Percentiles rank a stretch among this genome's conserved stretches.
These are phyloP conservation scores for Andrena marginata DNA, from an alignment of 2,888 invertebrate species.

Conservation along the genomic window DNA sequence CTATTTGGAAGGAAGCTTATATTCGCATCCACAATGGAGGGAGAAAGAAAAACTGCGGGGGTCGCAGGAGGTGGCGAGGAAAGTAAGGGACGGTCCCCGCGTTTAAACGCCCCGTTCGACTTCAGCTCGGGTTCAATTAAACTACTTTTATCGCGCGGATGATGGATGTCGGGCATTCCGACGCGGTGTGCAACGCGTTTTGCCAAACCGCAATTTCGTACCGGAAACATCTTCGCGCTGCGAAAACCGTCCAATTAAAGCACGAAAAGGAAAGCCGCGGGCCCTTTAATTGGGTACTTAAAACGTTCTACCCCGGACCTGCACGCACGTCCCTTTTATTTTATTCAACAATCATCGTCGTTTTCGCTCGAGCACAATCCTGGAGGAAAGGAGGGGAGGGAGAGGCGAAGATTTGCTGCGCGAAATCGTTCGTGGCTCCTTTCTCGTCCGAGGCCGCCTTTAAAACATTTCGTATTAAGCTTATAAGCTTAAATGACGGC, in stretches of 20 bases:
- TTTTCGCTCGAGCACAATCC: constrained; percentile 16
- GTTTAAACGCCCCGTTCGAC: constrained; percentile 1
- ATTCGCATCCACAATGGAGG: not conserved
- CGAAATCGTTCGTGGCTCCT: constrained; percentile 18
- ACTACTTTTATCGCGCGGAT: constrained; percentile 45
- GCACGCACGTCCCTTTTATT: constrained; percentile 51
- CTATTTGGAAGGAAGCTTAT: not conserved
- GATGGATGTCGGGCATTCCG: constrained; percentile 37
- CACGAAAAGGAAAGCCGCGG: constrained; percentile 55
- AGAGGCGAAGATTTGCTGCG: not conserved
- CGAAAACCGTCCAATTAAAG: constrained; percentile 67
- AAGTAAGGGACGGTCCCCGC: constrained; percentile 11
- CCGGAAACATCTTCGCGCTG: constrained; percentile 38
- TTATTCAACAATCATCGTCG: constrained; percentile 40
- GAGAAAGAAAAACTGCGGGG: not conserved
- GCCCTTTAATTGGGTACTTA: constrained; percentile 60
- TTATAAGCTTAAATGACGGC: constrained; percentile 40
- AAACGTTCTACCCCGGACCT: constrained; percentile 30
- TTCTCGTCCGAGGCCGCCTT: not conserved
- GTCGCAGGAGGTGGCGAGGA: not conserved
- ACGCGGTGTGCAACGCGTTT: constrained; percentile 41
- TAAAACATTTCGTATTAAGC: constrained; percentile 38
- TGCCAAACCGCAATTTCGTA: constrained; percentile 61
- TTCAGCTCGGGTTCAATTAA: constrained; percentile 45
- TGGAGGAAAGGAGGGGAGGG: not conserved